These are phyloP conservation scores for Marronus borbonicus DNA, from an alignment of 2,888 invertebrate genomes.

Conservation along the genomic window DNA sequence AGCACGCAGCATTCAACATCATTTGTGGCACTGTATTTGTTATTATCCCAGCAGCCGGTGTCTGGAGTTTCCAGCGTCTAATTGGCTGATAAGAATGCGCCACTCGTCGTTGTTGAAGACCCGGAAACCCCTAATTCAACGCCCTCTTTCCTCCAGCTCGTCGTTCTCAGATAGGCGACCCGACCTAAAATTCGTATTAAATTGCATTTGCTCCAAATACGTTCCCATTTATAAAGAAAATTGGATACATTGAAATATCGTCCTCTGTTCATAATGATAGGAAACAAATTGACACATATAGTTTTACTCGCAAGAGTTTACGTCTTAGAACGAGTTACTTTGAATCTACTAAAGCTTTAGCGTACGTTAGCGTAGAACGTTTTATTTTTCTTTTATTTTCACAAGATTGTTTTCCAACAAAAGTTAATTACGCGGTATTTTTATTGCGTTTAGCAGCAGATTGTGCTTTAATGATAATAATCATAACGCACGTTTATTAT, in stretches of 20 bases:
- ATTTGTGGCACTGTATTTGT: slow-evolving; percentile 47
- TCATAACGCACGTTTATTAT: too few species aligned
- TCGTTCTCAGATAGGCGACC: slow-evolving; percentile 50
- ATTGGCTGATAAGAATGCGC: slow-evolving; percentile 68
- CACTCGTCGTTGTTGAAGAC: slow-evolving; percentile 60
- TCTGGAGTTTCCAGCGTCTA: slow-evolving; percentile 64
- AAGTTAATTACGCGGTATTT: too few species aligned
- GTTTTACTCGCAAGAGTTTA: slow-evolving; percentile 2
- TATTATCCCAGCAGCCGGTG: slow-evolving; percentile 53
- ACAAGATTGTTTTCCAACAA: too few species aligned
- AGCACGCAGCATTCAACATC: slow-evolving; percentile 21
- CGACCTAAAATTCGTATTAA: slow-evolving; percentile 51
- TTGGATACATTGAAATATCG: slow-evolving; percentile 55
- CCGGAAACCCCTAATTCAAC: slow-evolving; percentile 64
- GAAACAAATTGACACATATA: slow-evolving; percentile 41
- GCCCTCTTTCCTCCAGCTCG: slow-evolving; percentile 48
- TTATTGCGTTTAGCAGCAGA: too few species aligned
- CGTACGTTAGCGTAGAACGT: too few species aligned
- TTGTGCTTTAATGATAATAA: too few species aligned
- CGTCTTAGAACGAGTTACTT: neutral
- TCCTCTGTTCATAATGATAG: slow-evolving; percentile 6
- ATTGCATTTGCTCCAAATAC: slow-evolving; percentile 52
- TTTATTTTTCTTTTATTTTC: too few species aligned
- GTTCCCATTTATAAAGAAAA: slow-evolving; percentile 53
- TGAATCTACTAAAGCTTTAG: too few species aligned